Percentiles rank a stretch among this genome's conserved stretches.
Conservation (phyloP, 1,140 invertebrate species). For the Linepithema humile region DNA sequence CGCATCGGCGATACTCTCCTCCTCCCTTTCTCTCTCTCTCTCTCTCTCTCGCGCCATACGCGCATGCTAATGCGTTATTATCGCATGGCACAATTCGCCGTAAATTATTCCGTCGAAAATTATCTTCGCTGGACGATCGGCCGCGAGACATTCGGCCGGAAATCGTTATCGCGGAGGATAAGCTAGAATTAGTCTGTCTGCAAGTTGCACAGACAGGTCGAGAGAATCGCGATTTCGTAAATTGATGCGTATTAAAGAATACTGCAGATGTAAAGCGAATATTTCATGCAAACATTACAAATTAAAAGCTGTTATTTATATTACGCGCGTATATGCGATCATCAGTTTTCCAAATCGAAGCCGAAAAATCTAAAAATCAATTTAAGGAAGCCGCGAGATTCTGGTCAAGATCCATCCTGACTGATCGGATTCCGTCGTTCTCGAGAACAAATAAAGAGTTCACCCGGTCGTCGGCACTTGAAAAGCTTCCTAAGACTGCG, state of each 20-base stretch:
- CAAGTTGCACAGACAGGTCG: neutral
- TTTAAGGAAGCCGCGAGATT: neutral
- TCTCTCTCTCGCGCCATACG: neutral
- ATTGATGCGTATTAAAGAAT: neutral
- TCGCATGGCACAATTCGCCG: neutral
- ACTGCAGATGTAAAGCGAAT: neutral
- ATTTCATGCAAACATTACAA: too few species aligned
- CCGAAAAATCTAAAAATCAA: neutral
- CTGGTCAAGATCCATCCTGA: neutral
- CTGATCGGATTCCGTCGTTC: constrained; percentile 27
- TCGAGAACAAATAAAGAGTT: constrained; percentile 64
- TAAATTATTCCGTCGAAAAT: constrained; percentile 21
- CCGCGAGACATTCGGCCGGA: neutral
- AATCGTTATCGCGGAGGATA: neutral
- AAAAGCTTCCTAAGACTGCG: constrained; percentile 71
- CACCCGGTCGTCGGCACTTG: constrained; percentile 63
- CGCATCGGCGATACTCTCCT: neutral
- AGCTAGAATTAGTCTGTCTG: neutral
- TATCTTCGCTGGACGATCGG: neutral
- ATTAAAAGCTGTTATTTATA: too few species aligned
- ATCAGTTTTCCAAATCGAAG: too few species aligned
- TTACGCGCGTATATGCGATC: too few species aligned
- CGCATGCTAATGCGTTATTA: constrained; percentile 8
- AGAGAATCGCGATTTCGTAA: neutral
- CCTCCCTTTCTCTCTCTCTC: neutral